Base-by-base conservation (phyloP, 2,888 invertebrate genomes). In the Asteroscopus sphinx region DNA sequence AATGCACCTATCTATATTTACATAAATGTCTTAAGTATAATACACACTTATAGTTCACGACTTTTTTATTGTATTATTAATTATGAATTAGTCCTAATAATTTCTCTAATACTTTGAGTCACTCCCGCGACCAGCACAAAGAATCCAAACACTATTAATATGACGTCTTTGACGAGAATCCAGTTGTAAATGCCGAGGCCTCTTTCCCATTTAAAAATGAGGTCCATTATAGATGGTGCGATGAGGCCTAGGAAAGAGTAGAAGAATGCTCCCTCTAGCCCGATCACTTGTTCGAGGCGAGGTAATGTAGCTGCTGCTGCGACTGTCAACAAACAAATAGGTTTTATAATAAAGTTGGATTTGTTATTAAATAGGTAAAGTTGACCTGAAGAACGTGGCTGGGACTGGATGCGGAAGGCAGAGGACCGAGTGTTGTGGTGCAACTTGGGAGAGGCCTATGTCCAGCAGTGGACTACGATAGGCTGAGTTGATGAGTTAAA, bases 161-260 rank as follows among this genome's bases (percentile, higher is more conserved):
- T 33, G 0, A 93, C 21, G 77, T 97, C 96, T 82, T 97, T 97
- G 66, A 95, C 88, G 0, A 97, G 86, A 41, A 96, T 95, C 96
- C 97, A 97, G 17, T 96, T 95, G 67, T 92, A 95, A 58, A 81
- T 88, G 5, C 97, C 97, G 7, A 96, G 94, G 36, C 94, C 95
- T 47, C 95, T 89, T 11, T 97, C 96, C 96, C 96, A 96, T 52
- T 95, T 90, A 61, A 96, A 95, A 8, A 97, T 95, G 1, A 96
- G 96, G 76, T 98, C 96, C 46, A 97, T 91, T 8, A 96, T 84
- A 0, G 97, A 96, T 6, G 97, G 97, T 9, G 96, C 96, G 58
- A 96, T 95, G 44, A 97, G 95, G 1, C 98, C 98, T 54, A 96
- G 91, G 61, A 96, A 95, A 0, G 97, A 96, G 74, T 96, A 96